phyloP scores from a whole-genome alignment of 2,888 invertebrate species.

The Athripsodes cinereus region DNA sequence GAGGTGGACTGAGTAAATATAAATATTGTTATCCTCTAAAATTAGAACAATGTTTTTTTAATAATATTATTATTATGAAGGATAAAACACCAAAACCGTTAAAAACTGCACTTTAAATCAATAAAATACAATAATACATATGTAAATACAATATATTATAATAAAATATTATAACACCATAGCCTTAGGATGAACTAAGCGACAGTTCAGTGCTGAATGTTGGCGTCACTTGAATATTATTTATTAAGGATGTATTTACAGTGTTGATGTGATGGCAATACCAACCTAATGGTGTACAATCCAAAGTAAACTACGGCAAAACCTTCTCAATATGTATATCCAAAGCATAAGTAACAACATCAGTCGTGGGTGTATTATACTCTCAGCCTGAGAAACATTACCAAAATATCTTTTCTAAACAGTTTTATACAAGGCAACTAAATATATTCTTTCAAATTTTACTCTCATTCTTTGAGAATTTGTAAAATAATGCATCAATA shows the following conservation, averaged over 20 bases:
- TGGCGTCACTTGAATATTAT: conserved; percentile 4
- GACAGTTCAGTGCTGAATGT: conserved; percentile 26
- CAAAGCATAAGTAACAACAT: conserved; percentile 57
- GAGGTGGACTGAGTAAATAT: too few species aligned
- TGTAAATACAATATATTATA: too few species aligned
- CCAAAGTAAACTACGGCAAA: conserved; percentile 56
- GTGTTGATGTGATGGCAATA: conserved; percentile 37
- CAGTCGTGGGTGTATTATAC: conserved; percentile 53
- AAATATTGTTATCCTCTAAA: too few species aligned
- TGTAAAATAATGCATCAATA: too few species aligned
- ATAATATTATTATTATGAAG: background rate
- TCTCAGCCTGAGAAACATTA: conserved; percentile 51
- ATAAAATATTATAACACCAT: background rate
- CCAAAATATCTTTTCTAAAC: conserved; percentile 27
- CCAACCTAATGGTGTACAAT: conserved; percentile 55
- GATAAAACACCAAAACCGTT: background rate
- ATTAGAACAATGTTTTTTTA: too few species aligned
- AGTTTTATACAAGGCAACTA: conserved; percentile 4
- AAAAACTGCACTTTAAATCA: background rate
- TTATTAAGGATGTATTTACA: conserved; percentile 21
- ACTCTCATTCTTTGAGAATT: too few species aligned
- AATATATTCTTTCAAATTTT: too few species aligned
- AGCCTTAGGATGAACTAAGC: conserved; percentile 20
- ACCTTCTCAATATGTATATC: conserved; percentile 56
- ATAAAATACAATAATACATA: background rate